These are phyloP conservation scores for Ispidina picta DNA, from an alignment of 2,797 vertebrate genomes.

Conservation along the genomic window DNA sequence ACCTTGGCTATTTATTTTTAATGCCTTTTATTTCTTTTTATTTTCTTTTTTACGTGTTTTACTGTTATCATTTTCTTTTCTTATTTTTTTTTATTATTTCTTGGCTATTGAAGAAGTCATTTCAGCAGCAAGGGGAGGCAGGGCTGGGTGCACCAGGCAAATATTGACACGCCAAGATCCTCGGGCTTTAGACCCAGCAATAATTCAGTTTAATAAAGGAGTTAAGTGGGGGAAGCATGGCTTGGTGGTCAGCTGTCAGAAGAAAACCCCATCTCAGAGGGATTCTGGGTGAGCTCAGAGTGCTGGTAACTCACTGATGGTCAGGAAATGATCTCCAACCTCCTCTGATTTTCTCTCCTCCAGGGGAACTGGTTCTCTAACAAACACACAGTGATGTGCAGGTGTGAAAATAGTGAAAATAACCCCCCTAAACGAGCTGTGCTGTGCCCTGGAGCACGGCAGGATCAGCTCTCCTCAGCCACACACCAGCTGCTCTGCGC, in stretches of 20 bases:
- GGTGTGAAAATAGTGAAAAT: neutral
- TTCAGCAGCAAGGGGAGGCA: neutral
- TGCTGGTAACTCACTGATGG: neutral
- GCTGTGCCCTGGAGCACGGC: neutral
- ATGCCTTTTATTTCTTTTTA: slow-evolving; percentile 17
- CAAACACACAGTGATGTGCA: neutral
- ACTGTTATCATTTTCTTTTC: neutral
- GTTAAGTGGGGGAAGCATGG: neutral
- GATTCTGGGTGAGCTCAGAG: neutral
- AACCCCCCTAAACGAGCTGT: neutral
- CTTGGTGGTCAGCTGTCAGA: neutral
- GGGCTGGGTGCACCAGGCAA: neutral
- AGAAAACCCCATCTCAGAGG: neutral
- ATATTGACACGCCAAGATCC: neutral
- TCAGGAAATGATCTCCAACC: neutral
- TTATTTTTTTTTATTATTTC: neutral
- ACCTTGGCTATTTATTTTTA: neutral
- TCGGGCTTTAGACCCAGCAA: neutral
- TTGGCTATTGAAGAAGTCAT: neutral
- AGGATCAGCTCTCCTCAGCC: neutral
- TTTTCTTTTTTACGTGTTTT: slow-evolving; percentile 1
- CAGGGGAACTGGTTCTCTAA: neutral
- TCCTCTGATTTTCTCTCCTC: neutral
- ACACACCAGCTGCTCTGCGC: neutral
- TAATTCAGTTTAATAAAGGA: neutral